Percentiles rank a stretch among this genome's conserved stretches.
These are phyloP conservation scores for Setophaga kirtlandii DNA, from an alignment of 2,113 vertebrate genomes.

Conservation along the genomic window DNA sequence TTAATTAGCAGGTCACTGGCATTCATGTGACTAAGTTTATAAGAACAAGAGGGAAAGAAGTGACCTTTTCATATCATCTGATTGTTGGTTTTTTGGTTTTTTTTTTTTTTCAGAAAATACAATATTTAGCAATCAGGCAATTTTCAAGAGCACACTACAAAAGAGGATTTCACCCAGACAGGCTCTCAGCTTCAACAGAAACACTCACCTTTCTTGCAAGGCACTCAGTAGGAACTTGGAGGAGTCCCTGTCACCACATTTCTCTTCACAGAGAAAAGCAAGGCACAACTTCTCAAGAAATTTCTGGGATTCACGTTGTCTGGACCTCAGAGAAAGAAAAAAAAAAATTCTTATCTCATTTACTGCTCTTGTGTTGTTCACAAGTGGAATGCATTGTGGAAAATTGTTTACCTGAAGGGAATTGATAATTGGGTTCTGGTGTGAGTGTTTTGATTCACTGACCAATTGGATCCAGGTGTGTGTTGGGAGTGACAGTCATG, in stretches of 20 bases:
- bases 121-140: not conserved
- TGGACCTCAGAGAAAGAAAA: too few relatives aligned
- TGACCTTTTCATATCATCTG: not conserved
- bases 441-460: too few relatives aligned
- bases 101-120: not conserved
- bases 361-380: too few relatives aligned
- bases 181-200: not conserved
- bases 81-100: rapidly evolving
- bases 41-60: not conserved
- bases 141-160: not conserved
- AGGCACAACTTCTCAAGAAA: too few relatives aligned
- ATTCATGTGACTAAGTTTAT: not conserved
- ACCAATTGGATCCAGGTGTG: too few relatives aligned
- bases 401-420: too few relatives aligned
- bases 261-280: too few relatives aligned
- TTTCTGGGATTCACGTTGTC: too few relatives aligned
- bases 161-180: not conserved
- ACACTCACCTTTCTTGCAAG: not conserved
- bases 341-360: too few relatives aligned
- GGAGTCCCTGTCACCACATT: not conserved
- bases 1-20: not conserved
- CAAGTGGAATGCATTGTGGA: too few relatives aligned
- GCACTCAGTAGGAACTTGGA: not conserved
- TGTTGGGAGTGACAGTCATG: too few relatives aligned
- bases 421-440: too few relatives aligned